phyloP scores from a whole-genome alignment of 35 echinoderm and acorn worm species.

The Diadema setosum region DNA sequence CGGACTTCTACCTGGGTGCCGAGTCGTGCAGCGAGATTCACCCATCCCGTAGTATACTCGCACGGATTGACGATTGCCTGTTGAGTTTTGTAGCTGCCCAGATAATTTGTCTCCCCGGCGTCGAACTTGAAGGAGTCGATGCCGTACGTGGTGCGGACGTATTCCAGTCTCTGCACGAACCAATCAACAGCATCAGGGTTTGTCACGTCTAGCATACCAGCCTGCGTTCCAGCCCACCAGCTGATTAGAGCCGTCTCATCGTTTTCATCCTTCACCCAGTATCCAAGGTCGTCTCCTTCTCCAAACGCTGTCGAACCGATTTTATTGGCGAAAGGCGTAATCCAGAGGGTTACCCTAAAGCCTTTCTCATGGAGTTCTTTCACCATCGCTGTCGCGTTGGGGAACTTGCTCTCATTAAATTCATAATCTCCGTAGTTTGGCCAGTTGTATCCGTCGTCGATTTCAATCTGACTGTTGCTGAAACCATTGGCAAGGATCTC shows the following conservation, averaged over 20 bases:
- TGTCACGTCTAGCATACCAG: slow-evolving; percentile 93
- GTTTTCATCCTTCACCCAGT: slow-evolving; percentile 67
- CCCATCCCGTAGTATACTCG: slow-evolving; percentile 77
- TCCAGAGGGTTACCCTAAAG: slow-evolving; percentile 49
- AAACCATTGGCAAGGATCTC: slow-evolving; percentile 45
- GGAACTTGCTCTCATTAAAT: slow-evolving; percentile 51
- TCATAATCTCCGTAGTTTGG: slow-evolving; percentile 49
- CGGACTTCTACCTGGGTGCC: slow-evolving; percentile 83
- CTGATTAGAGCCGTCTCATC: slow-evolving; percentile 31
- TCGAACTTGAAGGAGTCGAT: slow-evolving; percentile 98
- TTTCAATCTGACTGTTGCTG: slow-evolving; percentile 74
- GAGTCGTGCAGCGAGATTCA: slow-evolving; percentile 72
- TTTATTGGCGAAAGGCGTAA: slow-evolving; percentile 67
- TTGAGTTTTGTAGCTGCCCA: slow-evolving; percentile 54
- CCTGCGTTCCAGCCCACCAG: slow-evolving; percentile 81
- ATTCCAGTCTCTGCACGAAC: slow-evolving; percentile 73
- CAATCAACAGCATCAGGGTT: slow-evolving; percentile 79
- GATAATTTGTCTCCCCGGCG: slow-evolving; percentile 91
- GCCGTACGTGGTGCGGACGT: slow-evolving; percentile 38
- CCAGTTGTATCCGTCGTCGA: slow-evolving; percentile 57
- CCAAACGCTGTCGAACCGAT: slow-evolving; percentile 47
- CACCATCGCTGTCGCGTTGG: slow-evolving; percentile 36
- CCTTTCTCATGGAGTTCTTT: slow-evolving; percentile 37
- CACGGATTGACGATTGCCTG: slow-evolving; percentile 67
- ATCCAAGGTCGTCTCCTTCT: slow-evolving; percentile 65